Conservation (phyloP, 2,113 vertebrate species). For the Bubo scandiacus region DNA sequence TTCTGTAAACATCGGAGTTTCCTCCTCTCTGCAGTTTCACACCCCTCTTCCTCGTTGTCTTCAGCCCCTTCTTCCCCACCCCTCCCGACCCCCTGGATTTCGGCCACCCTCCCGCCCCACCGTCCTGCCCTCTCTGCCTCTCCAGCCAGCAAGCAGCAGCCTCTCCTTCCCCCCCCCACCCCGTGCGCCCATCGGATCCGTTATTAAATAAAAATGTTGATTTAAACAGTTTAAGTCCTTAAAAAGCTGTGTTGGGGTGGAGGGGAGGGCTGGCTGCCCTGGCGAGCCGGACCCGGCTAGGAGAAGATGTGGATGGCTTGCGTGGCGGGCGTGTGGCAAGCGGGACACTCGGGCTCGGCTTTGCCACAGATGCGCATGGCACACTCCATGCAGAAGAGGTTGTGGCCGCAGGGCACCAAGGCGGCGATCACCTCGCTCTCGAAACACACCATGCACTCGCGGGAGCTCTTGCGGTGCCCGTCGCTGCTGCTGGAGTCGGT, state of each 20-base stretch:
- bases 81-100: background rate
- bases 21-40: background rate
- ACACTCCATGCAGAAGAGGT: conserved; percentile 99
- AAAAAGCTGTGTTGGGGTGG: background rate
- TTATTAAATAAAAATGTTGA: conserved; percentile 51
- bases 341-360: conserved; percentile 88
- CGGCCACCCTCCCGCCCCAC: background rate
- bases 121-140: background rate
- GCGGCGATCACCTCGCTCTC: conserved; percentile 95
- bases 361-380: conserved; percentile 93
- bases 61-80: background rate
- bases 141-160: background rate
- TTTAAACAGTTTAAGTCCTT: conserved; percentile 17
- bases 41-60: background rate
- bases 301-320: conserved; percentile 99
- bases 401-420: conserved; percentile 94
- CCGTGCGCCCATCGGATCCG: background rate
- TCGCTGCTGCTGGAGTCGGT: conserved; percentile 83
- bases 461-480: conserved; percentile 56
- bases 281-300: conserved; percentile 66
- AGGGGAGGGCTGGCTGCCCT: background rate
- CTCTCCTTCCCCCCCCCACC: background rate
- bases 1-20: conserved; percentile 64
- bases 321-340: conserved; percentile 90
- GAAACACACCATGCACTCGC: conserved; percentile 92